phyloP scores from a whole-genome alignment of 2,888 invertebrate species.

The Athripsodes cinereus region DNA sequence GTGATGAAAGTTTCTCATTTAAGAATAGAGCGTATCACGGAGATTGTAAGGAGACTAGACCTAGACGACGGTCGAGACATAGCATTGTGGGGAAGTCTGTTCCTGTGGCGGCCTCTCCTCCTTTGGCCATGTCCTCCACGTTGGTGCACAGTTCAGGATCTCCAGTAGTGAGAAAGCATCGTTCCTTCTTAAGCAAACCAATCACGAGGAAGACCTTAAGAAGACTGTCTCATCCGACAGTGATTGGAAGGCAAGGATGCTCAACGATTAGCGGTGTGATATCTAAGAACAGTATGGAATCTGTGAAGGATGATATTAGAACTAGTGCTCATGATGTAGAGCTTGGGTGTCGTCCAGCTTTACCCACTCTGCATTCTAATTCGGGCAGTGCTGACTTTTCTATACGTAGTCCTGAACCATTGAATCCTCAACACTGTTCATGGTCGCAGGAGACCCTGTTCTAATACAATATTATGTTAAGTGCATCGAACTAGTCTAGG shows the following conservation, averaged over 20 bases:
- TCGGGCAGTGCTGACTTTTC: conserved; percentile 34
- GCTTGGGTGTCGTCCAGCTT: conserved; percentile 27
- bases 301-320: neutral
- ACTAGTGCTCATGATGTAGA: conserved; percentile 28
- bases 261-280: conserved; percentile 26
- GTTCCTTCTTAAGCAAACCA: conserved; percentile 40
- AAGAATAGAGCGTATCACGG: conserved; percentile 23
- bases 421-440: conserved; percentile 42
- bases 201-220: conserved; percentile 37
- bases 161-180: conserved; percentile 24
- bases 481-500: conserved; percentile 26
- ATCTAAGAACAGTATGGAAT: conserved; percentile 10
- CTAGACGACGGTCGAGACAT: conserved; percentile 24
- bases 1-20: conserved; percentile 50
- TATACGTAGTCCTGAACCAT: conserved; percentile 38
- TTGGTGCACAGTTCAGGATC: conserved; percentile 19
- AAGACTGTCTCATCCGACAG: conserved; percentile 26
- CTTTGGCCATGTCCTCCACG: conserved; percentile 17
- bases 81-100: conserved; percentile 32
- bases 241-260: conserved; percentile 23
- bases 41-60: conserved; percentile 24
- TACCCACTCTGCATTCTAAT: conserved; percentile 36
- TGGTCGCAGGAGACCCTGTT: conserved; percentile 78
- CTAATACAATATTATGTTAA: conserved; percentile 40
- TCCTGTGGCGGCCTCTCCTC: conserved; percentile 32